Percentiles rank a stretch among this genome's conserved stretches.
Conservation (phyloP, 1,140 invertebrate species). For the Eufriesea mexicana region DNA sequence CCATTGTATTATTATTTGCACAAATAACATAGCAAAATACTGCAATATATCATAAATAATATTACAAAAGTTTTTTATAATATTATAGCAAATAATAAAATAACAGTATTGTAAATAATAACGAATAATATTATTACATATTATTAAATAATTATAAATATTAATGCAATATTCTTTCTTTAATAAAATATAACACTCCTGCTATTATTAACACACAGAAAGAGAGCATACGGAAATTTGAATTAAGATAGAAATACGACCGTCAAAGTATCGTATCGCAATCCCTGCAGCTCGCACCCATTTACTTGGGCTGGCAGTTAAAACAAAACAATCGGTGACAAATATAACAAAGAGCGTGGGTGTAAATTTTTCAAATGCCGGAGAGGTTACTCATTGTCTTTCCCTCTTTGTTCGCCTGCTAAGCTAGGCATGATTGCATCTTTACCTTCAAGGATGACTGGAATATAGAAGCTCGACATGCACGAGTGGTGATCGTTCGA, state of each 20-base stretch:
- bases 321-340: conserved; percentile 30
- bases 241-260: neutral
- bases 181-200: too few species aligned
- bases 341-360: conserved; percentile 56
- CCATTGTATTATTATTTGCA: too few species aligned
- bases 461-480: conserved; percentile 50
- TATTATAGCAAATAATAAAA: too few species aligned
- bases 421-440: conserved; percentile 54
- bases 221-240: too few species aligned
- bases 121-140: too few species aligned
- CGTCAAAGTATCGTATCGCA: conserved; percentile 5
- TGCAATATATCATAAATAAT: too few species aligned
- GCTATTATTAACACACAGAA: too few species aligned
- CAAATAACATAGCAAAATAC: too few species aligned
- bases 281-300: neutral
- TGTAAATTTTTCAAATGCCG: conserved; percentile 60
- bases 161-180: too few species aligned
- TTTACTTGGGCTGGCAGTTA: conserved; percentile 14
- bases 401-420: conserved; percentile 56
- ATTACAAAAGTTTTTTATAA: too few species aligned
- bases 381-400: conserved; percentile 58
- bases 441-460: conserved; percentile 66
- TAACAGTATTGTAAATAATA: too few species aligned
- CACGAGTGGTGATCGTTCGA: conserved; percentile 52
- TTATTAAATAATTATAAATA: too few species aligned